Evolutionary conservation across 1,140 invertebrate species (phyloP).

Genomic region (Cydia strobilella): DNA sequence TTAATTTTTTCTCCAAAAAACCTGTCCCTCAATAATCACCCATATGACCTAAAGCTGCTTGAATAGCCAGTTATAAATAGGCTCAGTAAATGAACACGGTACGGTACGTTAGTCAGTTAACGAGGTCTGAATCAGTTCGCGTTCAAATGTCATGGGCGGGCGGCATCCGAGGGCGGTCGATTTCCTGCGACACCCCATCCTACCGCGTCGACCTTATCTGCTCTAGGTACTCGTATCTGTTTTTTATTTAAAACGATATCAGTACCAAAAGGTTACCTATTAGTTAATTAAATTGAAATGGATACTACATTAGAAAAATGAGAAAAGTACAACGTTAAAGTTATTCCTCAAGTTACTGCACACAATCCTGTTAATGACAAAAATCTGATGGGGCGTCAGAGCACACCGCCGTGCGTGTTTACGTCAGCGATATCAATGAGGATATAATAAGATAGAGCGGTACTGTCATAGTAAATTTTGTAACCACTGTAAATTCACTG

Average conservation of each 20-base stretch:
- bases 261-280: neutral
- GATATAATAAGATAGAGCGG: too few relatives aligned
- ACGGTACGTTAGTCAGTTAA: neutral
- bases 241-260: constrained; percentile 5
- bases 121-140: constrained; percentile 18
- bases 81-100: neutral
- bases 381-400: too few relatives aligned
- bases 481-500: too few relatives aligned
- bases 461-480: too few relatives aligned
- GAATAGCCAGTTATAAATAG: constrained; percentile 1
- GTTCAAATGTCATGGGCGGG: constrained; percentile 35
- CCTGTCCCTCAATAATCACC: too few relatives aligned
- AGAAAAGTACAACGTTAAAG: too few relatives aligned
- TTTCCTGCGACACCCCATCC: constrained; percentile 22
- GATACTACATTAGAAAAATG: too few relatives aligned
- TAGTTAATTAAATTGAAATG: neutral
- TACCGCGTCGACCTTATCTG: neutral
- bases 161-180: constrained; percentile 34
- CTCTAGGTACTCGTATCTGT: neutral
- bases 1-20: too few relatives aligned
- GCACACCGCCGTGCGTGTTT: too few relatives aligned
- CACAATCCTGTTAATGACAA: too few relatives aligned
- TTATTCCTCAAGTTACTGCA: too few relatives aligned
- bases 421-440: too few relatives aligned
- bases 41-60: neutral